Base-by-base conservation (phyloP, 2,797 vertebrate genomes). In the Avahi laniger region DNA sequence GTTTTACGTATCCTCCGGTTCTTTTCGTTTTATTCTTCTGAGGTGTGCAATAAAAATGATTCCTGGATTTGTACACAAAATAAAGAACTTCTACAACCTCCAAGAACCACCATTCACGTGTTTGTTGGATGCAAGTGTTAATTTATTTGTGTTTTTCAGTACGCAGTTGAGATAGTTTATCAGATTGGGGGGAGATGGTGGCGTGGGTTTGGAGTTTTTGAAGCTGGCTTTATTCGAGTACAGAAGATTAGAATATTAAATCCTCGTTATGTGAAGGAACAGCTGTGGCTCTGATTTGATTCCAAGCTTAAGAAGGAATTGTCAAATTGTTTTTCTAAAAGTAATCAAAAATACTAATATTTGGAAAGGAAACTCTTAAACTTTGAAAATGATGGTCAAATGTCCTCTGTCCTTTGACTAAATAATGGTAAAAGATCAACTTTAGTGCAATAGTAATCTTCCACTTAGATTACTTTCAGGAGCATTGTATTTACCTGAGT, bases 301-400 rank as follows among this genome's bases (percentile, higher is more conserved):
- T 97, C 98, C 96, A 98, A 93, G 94, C 90, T 97, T 98, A 91
- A 41, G 95, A 78, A 95, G 96, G 97, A 98, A 97, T 92, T 89
- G 52, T 59, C 87, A 52, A 78, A 95, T 92, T 97, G 11, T 87
- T 97, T 98, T 98, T 97, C 91, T 97, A 95, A 81, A 97, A 93
- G 94, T 96, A 98, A 98, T 98, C 61, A 96, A 97, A 98, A 98
- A 95, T 95, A 96, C 89, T 96, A 98, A 96, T 97, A 97, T 98
- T 98, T 94, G 84, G 96, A 97, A 96, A 96, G 97, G 95, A 97
- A 98, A 94, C 94, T 95, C 96, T 92, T 96, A 95, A 97, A 95
- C 94, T 95, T 97, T 97, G 87, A 97, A 98, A 98, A 97, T 96
- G 97, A 85, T 90, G 70, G 67, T 93, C 86, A 95, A 91, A 84